Conservation (phyloP, 2,888 invertebrate species). For the Fissipunctia ypsillon region DNA sequence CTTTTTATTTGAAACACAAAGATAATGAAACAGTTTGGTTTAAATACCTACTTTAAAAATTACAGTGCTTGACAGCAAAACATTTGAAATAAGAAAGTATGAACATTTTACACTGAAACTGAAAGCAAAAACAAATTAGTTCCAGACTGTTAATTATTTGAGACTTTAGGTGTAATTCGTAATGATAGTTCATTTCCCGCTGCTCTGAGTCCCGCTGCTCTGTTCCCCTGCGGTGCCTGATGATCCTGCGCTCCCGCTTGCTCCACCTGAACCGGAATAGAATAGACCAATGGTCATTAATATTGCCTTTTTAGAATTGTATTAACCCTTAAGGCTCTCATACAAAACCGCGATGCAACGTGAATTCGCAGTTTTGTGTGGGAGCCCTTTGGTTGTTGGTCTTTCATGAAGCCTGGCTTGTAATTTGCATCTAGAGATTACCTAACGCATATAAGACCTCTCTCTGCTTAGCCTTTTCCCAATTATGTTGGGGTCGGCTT, state of each 20-base stretch:
- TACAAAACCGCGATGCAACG: no score
- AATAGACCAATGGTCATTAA: neutral
- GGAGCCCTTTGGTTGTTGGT: no score
- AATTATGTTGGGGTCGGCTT: no score
- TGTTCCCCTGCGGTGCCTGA: conserved; percentile 4
- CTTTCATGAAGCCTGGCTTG: neutral
- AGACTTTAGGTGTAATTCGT: neutral
- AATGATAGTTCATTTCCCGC: conserved; percentile 24
- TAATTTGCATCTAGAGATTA: neutral
- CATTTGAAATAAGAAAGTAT: neutral
- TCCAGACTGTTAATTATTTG: neutral
- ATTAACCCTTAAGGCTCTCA: no score
- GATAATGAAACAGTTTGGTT: neutral
- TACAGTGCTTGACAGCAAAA: neutral
- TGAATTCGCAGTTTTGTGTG: no score
- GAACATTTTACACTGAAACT: neutral
- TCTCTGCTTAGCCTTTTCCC: no score
- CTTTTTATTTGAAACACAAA: conserved; percentile 3
- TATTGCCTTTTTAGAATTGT: neutral
- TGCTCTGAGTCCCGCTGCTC: neutral
- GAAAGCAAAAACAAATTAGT: neutral
- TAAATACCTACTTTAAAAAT: neutral
- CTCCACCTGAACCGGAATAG: neutral
- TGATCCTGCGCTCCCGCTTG: neutral
- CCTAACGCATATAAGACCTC: no score